Evolutionary conservation across 2,797 vertebrate genomes (phyloP).

Genomic region (Chanos chanos): DNA sequence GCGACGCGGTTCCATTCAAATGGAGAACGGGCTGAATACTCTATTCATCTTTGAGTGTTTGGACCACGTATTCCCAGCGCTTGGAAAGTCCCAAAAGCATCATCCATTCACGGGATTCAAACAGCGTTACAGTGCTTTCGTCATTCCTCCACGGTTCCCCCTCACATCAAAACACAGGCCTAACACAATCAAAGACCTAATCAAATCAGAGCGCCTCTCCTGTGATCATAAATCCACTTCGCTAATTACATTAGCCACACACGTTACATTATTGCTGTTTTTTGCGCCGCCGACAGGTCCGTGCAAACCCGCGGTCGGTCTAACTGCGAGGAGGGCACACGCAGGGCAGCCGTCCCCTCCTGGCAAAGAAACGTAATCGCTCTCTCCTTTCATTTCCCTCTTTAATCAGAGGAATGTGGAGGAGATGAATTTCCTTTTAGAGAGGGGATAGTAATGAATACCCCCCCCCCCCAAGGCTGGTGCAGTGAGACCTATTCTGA

Average conservation of each 20-base stretch:
- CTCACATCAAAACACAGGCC: neutral
- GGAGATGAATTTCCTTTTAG: neutral
- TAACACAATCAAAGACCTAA: constrained; percentile 6
- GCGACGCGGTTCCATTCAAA: neutral
- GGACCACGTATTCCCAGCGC: neutral
- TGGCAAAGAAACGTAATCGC: neutral
- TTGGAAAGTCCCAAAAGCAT: neutral
- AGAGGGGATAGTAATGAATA: neutral
- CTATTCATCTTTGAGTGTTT: neutral
- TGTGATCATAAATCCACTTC: neutral
- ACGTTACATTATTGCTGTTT: too few relatives aligned
- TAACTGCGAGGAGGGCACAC: too few relatives aligned
- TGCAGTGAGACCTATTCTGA: neutral
- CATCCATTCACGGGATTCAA: neutral
- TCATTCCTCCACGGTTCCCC: neutral
- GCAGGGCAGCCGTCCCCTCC: too few relatives aligned
- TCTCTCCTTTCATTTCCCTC: neutral
- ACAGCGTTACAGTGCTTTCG: constrained; percentile 5
- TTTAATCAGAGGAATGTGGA: neutral
- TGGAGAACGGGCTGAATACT: neutral
- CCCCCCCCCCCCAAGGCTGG: neutral
- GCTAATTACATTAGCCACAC: too few relatives aligned
- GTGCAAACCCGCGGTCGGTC: too few relatives aligned
- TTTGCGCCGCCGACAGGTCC: too few relatives aligned
- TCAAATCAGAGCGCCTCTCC: constrained; percentile 1